Base-by-base conservation (phyloP, 1,140 invertebrate species). In the Parasteatoda tepidariorum region DNA sequence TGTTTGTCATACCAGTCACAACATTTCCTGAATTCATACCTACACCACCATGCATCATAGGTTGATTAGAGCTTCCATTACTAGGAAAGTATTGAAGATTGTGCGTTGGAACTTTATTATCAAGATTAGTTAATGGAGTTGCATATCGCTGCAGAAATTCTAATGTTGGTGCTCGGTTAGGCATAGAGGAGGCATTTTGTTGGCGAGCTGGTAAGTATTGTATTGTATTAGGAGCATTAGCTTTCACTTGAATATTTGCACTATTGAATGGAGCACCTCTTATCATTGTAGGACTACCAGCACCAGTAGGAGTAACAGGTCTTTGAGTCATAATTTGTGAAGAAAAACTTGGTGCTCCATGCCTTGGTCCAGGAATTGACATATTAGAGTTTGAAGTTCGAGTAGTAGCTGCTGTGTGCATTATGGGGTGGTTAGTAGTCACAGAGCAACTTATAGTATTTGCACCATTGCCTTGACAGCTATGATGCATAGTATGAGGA, bases 161-260 rank as follows among this genome's bases (percentile, higher is more conserved):
- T 66, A 98, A 90, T 88, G 95, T 96, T 6, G 96, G 96, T 1
- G 95, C 95, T n/a, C 93, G 93, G 70, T 94, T 91, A 9, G 92
- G 91, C 81, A 62, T 86, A 85, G 79, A 78, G 68, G 85, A 84
- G 62, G 70, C 38, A 57, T 67, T 79, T 62, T 83, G 86, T 59
- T 91, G 85, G 91, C 95, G 92, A 48, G 96, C 95, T 30, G 97
- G 97, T 88, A 98, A 92, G 91, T 99, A 99, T 90, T 98, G 97
- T 87, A 99, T 98, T 15, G 97, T 98, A 89, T 98, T 98, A 0
- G 97, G 97, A 2, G 97, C 97, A 89, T 94, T 97, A 1, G 97
- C 94, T 90, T 98, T 98, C 30, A 98, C 97, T 85, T 90, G 90
- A 82, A 91, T 88, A 86, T 89, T 90, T 38, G 90, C 75, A 34